phyloP scores from a whole-genome alignment of 2,113 vertebrate species.

The Zosterops lateralis region DNA sequence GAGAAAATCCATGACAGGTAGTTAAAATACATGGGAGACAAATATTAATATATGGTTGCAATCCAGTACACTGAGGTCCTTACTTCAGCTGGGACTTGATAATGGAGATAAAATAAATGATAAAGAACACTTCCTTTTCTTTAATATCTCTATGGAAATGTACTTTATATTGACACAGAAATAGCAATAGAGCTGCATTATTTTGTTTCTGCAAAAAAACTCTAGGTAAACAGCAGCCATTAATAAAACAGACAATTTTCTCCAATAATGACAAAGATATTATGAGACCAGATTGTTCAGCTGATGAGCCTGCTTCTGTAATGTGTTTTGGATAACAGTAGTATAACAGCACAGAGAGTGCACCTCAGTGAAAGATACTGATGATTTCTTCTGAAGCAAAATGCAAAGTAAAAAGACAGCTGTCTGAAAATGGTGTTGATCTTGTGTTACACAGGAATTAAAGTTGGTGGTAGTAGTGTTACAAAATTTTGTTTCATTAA shows the following conservation, averaged over 20 bases:
- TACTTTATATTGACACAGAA: not conserved
- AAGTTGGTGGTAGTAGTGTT: not conserved
- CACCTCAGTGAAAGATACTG: not conserved
- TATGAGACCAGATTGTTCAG: not conserved
- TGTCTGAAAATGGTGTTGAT: not conserved
- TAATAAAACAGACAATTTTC: not conserved
- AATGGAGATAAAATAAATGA: not conserved
- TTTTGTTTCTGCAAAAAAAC: not conserved
- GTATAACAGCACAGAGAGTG: not conserved
- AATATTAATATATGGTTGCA: not conserved
- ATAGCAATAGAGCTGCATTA: not conserved
- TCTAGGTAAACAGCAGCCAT: not conserved
- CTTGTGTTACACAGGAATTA: not conserved
- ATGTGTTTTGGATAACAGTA: not conserved
- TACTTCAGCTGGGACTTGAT: not conserved
- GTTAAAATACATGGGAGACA: not conserved
- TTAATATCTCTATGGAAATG: not conserved
- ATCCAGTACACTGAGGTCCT: not conserved
- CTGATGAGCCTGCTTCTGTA: not conserved
- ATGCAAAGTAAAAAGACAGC: not conserved
- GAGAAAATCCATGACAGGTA: not conserved
- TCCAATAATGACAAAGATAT: not conserved
- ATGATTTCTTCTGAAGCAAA: not conserved
- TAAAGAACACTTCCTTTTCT: not conserved
- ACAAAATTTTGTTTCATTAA: not conserved